Evolutionary conservation across 2,797 vertebrate species (phyloP), one percentile per base, ranked within the genome.

Genomic region (Acanthornis magna): DNA sequence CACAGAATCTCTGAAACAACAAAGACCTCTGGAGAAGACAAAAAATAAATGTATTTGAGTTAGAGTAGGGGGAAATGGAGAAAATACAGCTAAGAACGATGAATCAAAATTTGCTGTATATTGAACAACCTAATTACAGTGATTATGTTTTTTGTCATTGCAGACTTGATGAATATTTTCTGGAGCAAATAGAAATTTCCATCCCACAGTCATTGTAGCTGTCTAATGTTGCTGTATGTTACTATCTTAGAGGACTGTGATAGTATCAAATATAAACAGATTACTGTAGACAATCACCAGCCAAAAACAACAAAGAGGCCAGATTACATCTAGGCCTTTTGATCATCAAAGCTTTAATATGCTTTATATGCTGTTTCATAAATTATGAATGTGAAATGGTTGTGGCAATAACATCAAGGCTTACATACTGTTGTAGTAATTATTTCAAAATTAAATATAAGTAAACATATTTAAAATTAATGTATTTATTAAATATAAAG

Each of bases 401-500:
- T 96, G 71, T 93, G 65, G 58, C 73, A 94, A 65, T 68, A 95
- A 91, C 88, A 95, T 79, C 77, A 89, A 97, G 80, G 85, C 92
- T 95, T 93, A 93, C 77, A 81, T 95, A 87, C 78, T 93, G 70
- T 93, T 89, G 34, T 38, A 96, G 73, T 94, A 96, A 97, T 97
- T 96, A 95, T 94, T 91, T 96, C 93, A 92, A 96, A 97, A 95
- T 97, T 97, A 97, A 97, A 96, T 90, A 77, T 86, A 91, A 91
- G 51, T 58, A 96, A 97, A 89, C 73, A 89, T 76, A 91, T 96
- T 97, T 96, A 45, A 96, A 96, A 94, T 92, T 19, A 85, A 75
- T 89, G 21, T 88, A 94, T 93, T 96, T 96, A 96, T 96, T 93
- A 95, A 94, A 89, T 91, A 82, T 62, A 87, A 97, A 72, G 40